Evolutionary conservation across 2,113 vertebrate genomes (phyloP), one percentile per base, ranked within the genome.

Genomic region (Ammodytes marinus): DNA sequence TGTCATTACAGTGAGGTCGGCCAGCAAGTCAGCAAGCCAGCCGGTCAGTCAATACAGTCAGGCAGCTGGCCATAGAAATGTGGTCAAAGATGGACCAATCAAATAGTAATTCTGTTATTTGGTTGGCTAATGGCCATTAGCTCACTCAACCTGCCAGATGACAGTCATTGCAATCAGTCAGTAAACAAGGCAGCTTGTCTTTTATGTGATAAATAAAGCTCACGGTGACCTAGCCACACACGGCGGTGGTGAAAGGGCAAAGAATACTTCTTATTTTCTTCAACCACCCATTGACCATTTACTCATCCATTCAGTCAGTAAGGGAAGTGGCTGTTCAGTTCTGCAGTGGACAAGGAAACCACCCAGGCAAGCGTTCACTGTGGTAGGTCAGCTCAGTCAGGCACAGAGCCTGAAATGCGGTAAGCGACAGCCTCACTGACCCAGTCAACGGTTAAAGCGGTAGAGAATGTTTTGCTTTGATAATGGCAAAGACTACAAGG

Each of bases 1-100:
- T 73, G 85, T 75, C 83, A 67, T 74, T 66, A 81, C 54, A 66
- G 45, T n/a, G 45, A 83, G 86, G 89, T 87, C 79, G 3, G 73
- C 84, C 89, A 89, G 58, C 50, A 35, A 79, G 86, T 45, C 80
- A 70, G 59, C 17, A 54, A 85, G 63, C n/a, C 74, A 73, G 76
- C 11, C 10, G 6, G 76, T 65, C 74, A 50, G 81, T 77, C 73
- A 75, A 79, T 58, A 53, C 59, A 71, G 72, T 77, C 76, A 60
- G 63, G 19, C 52, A 54, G 67, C 64, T 57, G 49, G 52, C 63
- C 54, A 27, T 11, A 17, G 70, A 77, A 59, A 66, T 63, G 67
- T 46, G 71, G 50, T 77, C n/a, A 69, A 76, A 74, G 69, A 77
- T 59, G 65, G 74, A 76, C 54, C n/a, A 50, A 17, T 75, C 17